phyloP scores from a whole-genome alignment of 2,797 vertebrate species.

The Stomatorhinus walkeri region DNA sequence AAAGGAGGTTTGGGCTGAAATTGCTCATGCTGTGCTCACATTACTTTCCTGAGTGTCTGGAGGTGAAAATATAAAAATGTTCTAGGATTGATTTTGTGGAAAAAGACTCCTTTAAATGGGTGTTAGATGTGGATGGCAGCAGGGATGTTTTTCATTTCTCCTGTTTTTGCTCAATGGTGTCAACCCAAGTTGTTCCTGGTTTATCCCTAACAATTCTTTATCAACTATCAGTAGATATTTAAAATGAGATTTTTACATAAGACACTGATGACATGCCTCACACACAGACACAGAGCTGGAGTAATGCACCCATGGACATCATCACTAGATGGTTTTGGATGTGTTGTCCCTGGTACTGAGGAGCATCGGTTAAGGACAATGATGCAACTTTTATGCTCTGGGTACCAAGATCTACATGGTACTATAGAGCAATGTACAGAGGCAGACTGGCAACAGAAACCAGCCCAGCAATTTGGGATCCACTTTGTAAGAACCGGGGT shows the following conservation, averaged over 20 bases:
- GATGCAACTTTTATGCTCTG: background rate
- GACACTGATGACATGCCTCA: background rate
- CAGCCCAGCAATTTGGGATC: too few relatives aligned
- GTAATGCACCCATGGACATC: background rate
- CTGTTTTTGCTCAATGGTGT: background rate
- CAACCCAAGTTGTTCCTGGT: background rate
- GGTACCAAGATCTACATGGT: too few relatives aligned
- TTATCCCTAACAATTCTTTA: background rate
- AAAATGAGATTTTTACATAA: background rate
- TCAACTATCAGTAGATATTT: background rate
- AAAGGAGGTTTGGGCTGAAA: background rate
- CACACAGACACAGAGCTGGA: background rate
- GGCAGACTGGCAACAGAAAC: too few relatives aligned
- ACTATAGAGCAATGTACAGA: too few relatives aligned
- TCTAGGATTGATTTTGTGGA: background rate
- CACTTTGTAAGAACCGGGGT: too few relatives aligned
- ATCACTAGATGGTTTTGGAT: background rate
- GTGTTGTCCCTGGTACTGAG: background rate
- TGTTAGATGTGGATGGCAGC: background rate
- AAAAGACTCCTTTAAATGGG: background rate
- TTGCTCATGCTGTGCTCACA: background rate
- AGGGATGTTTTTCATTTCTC: background rate
- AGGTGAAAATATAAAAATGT: background rate
- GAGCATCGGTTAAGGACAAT: background rate
- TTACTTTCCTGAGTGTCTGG: background rate